These are phyloP conservation scores for Volucella inflata DNA, from an alignment of 2,888 invertebrate species.

Conservation along the genomic window DNA sequence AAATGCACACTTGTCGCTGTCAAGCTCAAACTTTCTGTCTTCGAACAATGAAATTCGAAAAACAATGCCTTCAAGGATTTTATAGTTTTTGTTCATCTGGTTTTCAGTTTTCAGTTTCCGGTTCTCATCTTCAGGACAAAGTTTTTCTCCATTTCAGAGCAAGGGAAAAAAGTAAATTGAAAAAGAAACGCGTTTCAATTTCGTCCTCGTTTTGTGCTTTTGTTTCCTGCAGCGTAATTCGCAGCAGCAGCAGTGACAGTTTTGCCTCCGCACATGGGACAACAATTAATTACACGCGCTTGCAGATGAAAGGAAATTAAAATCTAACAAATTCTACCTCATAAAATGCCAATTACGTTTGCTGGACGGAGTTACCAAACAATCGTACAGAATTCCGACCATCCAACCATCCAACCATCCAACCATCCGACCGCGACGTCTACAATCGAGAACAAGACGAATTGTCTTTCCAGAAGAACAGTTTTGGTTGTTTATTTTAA, in stretches of 20 bases:
- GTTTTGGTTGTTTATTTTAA: background rate
- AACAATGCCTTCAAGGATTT: conserved; percentile 1
- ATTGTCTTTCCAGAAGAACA: background rate
- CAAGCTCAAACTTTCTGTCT: background rate
- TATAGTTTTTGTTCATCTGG: background rate
- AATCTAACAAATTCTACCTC: conserved; percentile 24
- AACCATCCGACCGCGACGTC: background rate
- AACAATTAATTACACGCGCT: conserved; percentile 37
- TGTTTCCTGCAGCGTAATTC: too few species aligned
- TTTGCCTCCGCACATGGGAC: background rate
- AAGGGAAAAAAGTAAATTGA: background rate
- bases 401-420: background rate
- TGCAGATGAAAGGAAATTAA: conserved; percentile 33
- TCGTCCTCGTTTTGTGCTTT: background rate
- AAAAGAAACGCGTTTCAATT: background rate
- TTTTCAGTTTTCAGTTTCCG: too few species aligned
- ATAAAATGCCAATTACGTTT: conserved; percentile 35
- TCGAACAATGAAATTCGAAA: background rate
- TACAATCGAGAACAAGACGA: background rate
- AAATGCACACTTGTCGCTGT: background rate
- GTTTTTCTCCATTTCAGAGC: background rate
- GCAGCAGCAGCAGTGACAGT: background rate
- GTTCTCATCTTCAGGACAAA: background rate
- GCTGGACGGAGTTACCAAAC: conserved; percentile 21
- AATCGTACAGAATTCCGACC: background rate